Evolutionary conservation across 2,797 vertebrate species (phyloP).

Genomic region (Muscicapa striata): DNA sequence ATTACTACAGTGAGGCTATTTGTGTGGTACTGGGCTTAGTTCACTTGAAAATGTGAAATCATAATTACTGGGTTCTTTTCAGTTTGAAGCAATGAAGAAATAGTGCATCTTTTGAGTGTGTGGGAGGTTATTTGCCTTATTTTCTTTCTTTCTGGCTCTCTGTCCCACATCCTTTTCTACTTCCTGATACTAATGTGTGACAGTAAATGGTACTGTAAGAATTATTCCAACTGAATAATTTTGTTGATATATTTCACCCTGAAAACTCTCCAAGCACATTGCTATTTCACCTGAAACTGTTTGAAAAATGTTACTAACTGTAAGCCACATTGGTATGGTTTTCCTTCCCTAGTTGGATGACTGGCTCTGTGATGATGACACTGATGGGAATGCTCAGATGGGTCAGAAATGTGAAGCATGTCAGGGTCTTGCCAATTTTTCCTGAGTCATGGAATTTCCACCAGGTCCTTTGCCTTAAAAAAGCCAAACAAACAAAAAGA

Average conservation of each 20-base stretch:
- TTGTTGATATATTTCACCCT: conserved; percentile 12
- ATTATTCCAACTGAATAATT: conserved; percentile 18
- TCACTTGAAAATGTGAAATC: conserved; percentile 29
- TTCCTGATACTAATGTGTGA: background rate
- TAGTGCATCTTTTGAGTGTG: background rate
- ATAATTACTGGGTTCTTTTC: conserved; percentile 44
- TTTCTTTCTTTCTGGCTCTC: background rate
- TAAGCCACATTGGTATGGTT: background rate
- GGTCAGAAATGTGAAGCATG: conserved; percentile 9
- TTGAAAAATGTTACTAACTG: background rate
- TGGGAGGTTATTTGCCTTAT: conserved; percentile 22
- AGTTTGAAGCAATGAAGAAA: conserved; percentile 26
- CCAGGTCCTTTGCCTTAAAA: background rate
- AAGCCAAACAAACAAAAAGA: background rate
- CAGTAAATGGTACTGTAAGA: background rate
- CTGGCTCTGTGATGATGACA: background rate
- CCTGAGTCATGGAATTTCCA: background rate
- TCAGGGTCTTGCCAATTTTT: background rate
- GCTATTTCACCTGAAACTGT: background rate
- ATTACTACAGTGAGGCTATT: conserved; percentile 10
- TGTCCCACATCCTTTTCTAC: background rate
- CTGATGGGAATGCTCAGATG: background rate
- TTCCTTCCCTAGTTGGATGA: background rate
- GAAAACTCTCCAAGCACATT: background rate
- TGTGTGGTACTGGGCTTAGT: background rate